Evolutionary conservation across 64 coral and sea anemone genomes (phyloP).

Genomic region (Stichodactyla mertensii): DNA sequence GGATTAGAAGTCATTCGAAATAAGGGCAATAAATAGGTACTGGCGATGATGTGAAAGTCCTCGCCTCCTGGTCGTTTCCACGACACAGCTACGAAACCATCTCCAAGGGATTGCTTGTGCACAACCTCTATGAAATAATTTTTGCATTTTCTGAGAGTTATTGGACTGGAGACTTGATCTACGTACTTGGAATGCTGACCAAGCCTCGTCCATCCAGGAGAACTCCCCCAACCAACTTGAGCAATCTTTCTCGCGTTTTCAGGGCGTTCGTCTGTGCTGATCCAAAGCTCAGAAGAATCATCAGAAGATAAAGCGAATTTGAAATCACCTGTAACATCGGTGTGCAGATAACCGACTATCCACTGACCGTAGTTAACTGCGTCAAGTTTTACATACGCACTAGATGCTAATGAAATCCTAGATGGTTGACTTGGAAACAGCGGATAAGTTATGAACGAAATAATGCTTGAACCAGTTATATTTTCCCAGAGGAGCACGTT

Average conservation of each 20-base stretch:
- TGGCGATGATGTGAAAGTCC: slow-evolving; percentile 2
- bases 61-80: slow-evolving; percentile 32
- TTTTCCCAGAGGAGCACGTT: slow-evolving; percentile 30
- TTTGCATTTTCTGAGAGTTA: slow-evolving; percentile 9
- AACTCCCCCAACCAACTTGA: not conserved
- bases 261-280: slow-evolving; percentile 27
- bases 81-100: slow-evolving; percentile 29
- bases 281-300: slow-evolving; percentile 55
- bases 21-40: slow-evolving; percentile 13
- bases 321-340: slow-evolving; percentile 27
- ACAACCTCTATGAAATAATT: slow-evolving; percentile 45
- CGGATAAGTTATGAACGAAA: slow-evolving; percentile 31
- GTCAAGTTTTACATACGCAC: not conserved
- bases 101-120: slow-evolving; percentile 26
- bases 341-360: slow-evolving; percentile 39
- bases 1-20: not conserved
- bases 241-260: slow-evolving; percentile 11
- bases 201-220: slow-evolving; percentile 21
- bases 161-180: slow-evolving; percentile 1
- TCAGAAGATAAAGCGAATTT: slow-evolving; percentile 44
- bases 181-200: slow-evolving; percentile 28
- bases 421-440: slow-evolving; percentile 48
- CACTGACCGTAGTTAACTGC: slow-evolving; percentile 33
- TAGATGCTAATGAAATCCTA: not conserved
- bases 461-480: slow-evolving; percentile 4